Base-by-base conservation (phyloP, 1,140 invertebrate genomes). In the Pemphigus obesinymphae region DNA sequence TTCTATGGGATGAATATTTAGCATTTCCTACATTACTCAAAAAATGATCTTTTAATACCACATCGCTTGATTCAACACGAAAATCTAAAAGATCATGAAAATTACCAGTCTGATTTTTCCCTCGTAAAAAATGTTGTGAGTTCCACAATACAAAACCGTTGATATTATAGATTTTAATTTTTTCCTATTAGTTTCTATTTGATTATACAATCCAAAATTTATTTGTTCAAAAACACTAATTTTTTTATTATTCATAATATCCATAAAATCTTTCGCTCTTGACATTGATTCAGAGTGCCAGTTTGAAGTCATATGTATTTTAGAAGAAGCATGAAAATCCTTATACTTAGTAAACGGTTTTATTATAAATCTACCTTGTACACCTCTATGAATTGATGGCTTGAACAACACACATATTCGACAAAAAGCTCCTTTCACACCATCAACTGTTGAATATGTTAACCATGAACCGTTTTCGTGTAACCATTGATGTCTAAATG, bases 391-490 rank as follows among this genome's bases (percentile, higher is more conserved):
- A 63, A 63, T 37, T 34, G 29, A 34, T 34, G 31, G 61, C 31
- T n/a, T 63, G 31, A 63, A 63, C 31, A 63, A 34, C 29, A 63
- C 61, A 63, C 61, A 63, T 37, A 63, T 10, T n/a, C 31, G 29
- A 63, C 17, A 72, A 45, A 45, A 72, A 43, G 68, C 68, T 72
- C 68, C 68, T 45, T 72, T 72, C 40, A 72, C 23, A 72, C 40
- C 68, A 10, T 72, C 68, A 72, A 45, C 10, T 45, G 68, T 31
- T 43, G 68, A 72, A 72, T 48, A 72, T 72, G 68, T 45, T n/a
- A 72, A 45, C 68, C 68, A 72, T 72, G 68, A 72, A 72, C 40
- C n/a, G 23, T 72, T 72, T 45, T 72, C 68, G 37, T 72, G 40
- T n/a, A 72, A 26, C 68, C 13, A 72, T 72, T 29, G 23, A 15